These are phyloP conservation scores for Galeopsomyia nigrocyanea DNA, from an alignment of 2,888 invertebrate species.

Conservation along the genomic window DNA sequence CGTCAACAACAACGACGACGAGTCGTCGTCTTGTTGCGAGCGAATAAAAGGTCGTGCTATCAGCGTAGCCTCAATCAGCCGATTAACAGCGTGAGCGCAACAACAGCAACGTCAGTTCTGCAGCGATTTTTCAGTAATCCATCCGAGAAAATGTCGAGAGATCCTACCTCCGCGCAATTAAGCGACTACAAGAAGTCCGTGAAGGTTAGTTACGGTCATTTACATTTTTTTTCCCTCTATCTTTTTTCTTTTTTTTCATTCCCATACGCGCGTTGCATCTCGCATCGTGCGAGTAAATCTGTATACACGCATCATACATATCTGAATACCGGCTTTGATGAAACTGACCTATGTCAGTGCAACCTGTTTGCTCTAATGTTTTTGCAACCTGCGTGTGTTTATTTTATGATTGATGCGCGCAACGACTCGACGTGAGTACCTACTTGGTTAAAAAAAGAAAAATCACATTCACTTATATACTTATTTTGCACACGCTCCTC, in stretches of 20 bases:
- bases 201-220: conserved; percentile 70
- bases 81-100: not conserved
- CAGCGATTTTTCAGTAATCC: too few relatives aligned
- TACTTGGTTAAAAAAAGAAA: too few relatives aligned
- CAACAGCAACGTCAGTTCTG: not conserved
- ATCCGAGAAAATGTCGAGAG: conserved; percentile 69
- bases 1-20: too few relatives aligned
- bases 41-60: conserved; percentile 28
- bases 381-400: not conserved
- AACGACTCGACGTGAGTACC: too few relatives aligned
- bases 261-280: not conserved
- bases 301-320: too few relatives aligned
- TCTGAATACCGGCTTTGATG: too few relatives aligned
- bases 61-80: conserved; percentile 19
- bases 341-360: not conserved
- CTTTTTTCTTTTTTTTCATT: too few relatives aligned
- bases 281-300: not conserved
- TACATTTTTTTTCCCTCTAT: too few relatives aligned
- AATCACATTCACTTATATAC: too few relatives aligned
- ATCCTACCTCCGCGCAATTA: conserved; percentile 76
- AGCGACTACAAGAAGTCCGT: conserved; percentile 73
- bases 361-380: not conserved
- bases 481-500: too few relatives aligned
- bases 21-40: not conserved
- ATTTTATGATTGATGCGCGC: not conserved